Conservation (phyloP, 30 jellyfish, hydroid and myxozoan species). For the Pseudorhiza aurosa region DNA sequence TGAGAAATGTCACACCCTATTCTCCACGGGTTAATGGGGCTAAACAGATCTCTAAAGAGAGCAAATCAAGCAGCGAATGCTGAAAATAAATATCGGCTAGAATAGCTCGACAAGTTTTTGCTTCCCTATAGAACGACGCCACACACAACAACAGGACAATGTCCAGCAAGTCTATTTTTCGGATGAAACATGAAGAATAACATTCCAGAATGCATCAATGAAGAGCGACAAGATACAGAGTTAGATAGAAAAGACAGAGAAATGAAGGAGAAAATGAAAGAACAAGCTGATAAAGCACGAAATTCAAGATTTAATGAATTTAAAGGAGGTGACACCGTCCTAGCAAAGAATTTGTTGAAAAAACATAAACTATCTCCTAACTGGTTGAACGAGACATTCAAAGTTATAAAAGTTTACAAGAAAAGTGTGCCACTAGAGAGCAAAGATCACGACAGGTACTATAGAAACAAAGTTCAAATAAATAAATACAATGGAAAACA, state of each 20-base stretch:
- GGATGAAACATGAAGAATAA: slow-evolving; percentile 20
- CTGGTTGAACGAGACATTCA: slow-evolving; percentile 37
- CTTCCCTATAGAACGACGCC: slow-evolving; percentile 35
- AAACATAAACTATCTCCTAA: slow-evolving; percentile 28
- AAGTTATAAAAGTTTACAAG: slow-evolving; percentile 29
- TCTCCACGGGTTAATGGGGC: slow-evolving; percentile 47
- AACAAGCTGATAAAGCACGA: slow-evolving; percentile 12
- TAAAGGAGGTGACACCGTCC: slow-evolving; percentile 26
- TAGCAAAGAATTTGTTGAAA: slow-evolving; percentile 37
- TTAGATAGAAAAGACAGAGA: slow-evolving; percentile 23
- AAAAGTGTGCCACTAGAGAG: slow-evolving; percentile 33
- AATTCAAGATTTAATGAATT: slow-evolving; percentile 20
- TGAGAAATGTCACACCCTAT: slow-evolving; percentile 28
- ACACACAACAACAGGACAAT: slow-evolving; percentile 22
- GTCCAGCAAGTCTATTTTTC: slow-evolving; percentile 37
- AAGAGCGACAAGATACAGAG: slow-evolving; percentile 38
- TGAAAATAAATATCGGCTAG: slow-evolving; percentile 35
- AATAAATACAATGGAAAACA: slow-evolving; percentile 28
- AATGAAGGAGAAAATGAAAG: slow-evolving; percentile 22
- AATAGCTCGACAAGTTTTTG: slow-evolving; percentile 29
- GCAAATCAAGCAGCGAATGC: slow-evolving; percentile 57
- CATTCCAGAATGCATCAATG: slow-evolving; percentile 13
- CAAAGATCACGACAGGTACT: slow-evolving; percentile 6
- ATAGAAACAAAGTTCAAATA: slow-evolving; percentile 49
- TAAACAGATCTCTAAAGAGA: slow-evolving; percentile 59